Percentiles rank a stretch among this genome's conserved stretches.
Conservation (phyloP, 2,113 vertebrate species). For the Petaurus breviceps region DNA sequence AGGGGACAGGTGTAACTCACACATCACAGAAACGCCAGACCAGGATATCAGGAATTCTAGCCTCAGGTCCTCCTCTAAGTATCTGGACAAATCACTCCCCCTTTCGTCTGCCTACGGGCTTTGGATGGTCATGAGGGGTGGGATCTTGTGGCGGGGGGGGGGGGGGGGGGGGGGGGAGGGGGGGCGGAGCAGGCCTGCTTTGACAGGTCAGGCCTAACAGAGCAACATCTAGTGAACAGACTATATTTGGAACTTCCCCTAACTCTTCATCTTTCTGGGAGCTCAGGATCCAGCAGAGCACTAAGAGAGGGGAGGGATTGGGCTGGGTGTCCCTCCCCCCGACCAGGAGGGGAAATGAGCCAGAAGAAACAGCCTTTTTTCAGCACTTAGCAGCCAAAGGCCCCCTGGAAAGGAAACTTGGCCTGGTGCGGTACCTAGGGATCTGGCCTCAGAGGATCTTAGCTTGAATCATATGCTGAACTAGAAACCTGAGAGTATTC, state of each 20-base stretch:
- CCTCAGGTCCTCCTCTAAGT: neutral
- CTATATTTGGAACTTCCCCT: neutral
- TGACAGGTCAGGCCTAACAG: neutral
- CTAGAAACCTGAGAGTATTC: neutral
- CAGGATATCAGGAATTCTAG: rapidly evolving
- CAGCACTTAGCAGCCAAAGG: neutral
- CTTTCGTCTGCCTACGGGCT: neutral
- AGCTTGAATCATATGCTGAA: neutral
- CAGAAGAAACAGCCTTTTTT: neutral
- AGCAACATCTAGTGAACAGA: neutral
- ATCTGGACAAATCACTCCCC: neutral
- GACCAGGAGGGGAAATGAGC: neutral
- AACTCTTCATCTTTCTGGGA: neutral
- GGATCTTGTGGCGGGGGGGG: neutral
- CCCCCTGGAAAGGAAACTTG: neutral
- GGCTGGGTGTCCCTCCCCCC: neutral
- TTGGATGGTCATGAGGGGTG: neutral
- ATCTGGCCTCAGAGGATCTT: neutral
- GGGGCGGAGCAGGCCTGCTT: neutral
- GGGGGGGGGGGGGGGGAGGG: too few relatives aligned
- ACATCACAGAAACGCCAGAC: neutral
- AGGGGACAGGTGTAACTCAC: neutral
- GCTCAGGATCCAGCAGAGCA: neutral
- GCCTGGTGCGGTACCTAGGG: neutral
- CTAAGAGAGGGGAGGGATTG: neutral